Evolutionary conservation across 2,797 vertebrate genomes (phyloP).

Genomic region (Bucorvus abyssinicus): DNA sequence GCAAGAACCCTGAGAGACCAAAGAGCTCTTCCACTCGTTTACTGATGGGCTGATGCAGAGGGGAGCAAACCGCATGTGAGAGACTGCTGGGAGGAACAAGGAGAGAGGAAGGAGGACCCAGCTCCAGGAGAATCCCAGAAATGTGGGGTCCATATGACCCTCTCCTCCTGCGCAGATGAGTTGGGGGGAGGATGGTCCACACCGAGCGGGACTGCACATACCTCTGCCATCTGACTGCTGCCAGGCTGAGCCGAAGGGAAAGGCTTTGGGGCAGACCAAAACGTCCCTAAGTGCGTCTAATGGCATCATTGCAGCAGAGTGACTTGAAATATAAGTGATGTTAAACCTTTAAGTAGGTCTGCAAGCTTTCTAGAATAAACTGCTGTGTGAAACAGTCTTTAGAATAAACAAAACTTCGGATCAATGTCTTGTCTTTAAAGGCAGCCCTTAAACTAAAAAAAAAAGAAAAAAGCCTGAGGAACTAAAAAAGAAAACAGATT

Average conservation of each 20-base stretch:
- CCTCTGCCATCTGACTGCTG: rapidly evolving
- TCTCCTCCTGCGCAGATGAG: rapidly evolving
- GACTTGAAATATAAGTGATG: not conserved
- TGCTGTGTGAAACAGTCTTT: not conserved
- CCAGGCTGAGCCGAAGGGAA: not conserved
- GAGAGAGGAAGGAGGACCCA: not conserved
- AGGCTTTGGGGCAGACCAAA: not conserved
- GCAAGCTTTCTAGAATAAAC: not conserved
- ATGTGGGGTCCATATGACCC: rapidly evolving
- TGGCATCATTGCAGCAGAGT: rapidly evolving
- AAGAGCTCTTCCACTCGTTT: not conserved
- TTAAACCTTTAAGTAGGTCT: not conserved
- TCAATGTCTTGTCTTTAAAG: not conserved
- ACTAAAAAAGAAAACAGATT: not conserved
- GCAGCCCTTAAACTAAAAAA: not conserved
- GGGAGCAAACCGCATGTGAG: not conserved
- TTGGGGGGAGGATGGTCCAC: rapidly evolving
- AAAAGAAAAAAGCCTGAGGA: not conserved
- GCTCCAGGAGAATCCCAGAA: not conserved
- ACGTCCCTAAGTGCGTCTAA: not conserved
- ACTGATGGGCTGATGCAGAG: not conserved
- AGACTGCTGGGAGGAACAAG: not conserved
- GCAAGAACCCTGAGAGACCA: not conserved
- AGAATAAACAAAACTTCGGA: not conserved
- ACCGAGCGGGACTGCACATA: rapidly evolving